Conservation (phyloP, 1,140 invertebrate species). For the Limonius californicus region DNA sequence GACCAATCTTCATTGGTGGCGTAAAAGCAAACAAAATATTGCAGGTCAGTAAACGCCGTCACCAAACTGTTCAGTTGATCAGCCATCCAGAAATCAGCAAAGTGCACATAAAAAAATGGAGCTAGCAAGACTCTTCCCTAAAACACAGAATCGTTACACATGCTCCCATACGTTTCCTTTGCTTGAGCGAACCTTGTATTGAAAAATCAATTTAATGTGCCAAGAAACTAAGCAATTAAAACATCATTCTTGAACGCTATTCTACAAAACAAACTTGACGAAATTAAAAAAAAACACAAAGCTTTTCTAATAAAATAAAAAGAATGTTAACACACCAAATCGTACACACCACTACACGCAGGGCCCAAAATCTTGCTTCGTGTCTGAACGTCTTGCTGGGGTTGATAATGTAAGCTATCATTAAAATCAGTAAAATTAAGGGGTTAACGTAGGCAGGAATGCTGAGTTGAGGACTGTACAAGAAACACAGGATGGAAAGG, state of each 20-base stretch:
- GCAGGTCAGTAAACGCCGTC: constrained; percentile 87
- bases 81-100: constrained; percentile 99
- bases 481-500: constrained; percentile 73
- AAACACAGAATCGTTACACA: too few species aligned
- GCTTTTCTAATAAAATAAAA: too few species aligned
- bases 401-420: constrained; percentile 87
- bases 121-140: constrained; percentile 83
- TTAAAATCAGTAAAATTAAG: constrained; percentile 78
- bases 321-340: constrained; percentile 4
- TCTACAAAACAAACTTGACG: background rate
- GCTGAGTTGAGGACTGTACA: constrained; percentile 81
- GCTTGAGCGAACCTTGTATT: too few species aligned
- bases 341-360: constrained; percentile 46
- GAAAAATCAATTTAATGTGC: too few species aligned
- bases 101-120: constrained; percentile 93
- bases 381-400: constrained; percentile 89
- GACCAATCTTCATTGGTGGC: constrained; percentile 70
- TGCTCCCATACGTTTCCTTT: too few species aligned
- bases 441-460: constrained; percentile 92
- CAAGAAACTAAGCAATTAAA: too few species aligned
- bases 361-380: constrained; percentile 82
- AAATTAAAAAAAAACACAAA: background rate
- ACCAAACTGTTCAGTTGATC: constrained; percentile 96
- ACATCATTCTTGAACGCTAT: background rate
- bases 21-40: constrained; percentile 87